Base-by-base conservation (phyloP, 1,140 invertebrate genomes). In the Drosophila ironensis region DNA sequence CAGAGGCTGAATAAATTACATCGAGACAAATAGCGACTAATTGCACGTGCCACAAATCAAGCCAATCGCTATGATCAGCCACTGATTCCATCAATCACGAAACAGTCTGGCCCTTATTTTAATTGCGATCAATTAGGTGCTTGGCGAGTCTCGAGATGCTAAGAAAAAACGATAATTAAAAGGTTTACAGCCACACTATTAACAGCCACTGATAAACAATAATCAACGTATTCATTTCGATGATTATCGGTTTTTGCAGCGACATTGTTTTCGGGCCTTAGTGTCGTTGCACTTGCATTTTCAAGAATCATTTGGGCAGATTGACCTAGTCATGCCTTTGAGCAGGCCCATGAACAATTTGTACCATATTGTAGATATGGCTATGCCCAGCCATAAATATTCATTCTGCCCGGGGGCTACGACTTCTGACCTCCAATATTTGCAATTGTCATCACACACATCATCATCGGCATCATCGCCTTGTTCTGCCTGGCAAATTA, bases 341-440 rank as follows among this genome's bases (percentile, higher is more conserved):
- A 22, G 56, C 28, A 57, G 24, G 25, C 6, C 27, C 35, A 14
- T 35, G 45, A 47, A n/a, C n/a, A n/a, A n/a, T n/a, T n/a, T n/a
- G n/a, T n/a, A n/a, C n/a, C n/a, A n/a, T n/a, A n/a, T n/a, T n/a
- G n/a, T n/a, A n/a, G n/a, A n/a, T n/a, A n/a, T n/a, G n/a, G 19
- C 40, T 41, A 28, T 46, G 35, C 22, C 27, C 40, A 12, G 40
- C 42, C 35, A 41, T 35, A 38, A 47, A 57, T 63, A 61, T 38
- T 46, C 56, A 47, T 61, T 63, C 41, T 30, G 12, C 11, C 22
- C 3, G 8, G 12, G 14, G 14, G 33, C 19, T 16, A 22, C 59
- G 52, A 66, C 70, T 61, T 67, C 70, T 84, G 70, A 61, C 77
- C 77, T 84, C 78, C 77, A 81, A 81, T 77, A 72, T 72, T 69